Base-by-base conservation (phyloP, 2,797 vertebrate genomes). In the Dipus sagitta region DNA sequence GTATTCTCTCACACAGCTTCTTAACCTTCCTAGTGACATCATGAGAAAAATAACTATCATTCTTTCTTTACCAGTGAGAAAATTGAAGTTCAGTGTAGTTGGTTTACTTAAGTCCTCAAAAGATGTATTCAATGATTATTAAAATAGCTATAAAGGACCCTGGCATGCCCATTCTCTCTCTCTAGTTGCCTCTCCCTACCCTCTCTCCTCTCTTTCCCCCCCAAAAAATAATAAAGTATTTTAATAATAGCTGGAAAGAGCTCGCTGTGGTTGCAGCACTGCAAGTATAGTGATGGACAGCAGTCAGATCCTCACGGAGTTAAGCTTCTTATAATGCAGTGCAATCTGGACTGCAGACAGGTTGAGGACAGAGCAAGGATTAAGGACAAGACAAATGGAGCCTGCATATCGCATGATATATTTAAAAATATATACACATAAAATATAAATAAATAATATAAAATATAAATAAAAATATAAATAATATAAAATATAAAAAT, bases 1-100 rank as follows among this genome's bases (percentile, higher is more conserved):
- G 34, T 38, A 38, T 78, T 94, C 91, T 91, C 34, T 94, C 4
- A 64, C 9, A 71, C 26, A 82, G 13, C 18, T 90, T 93, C n/a
- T 92, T 60, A 89, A n/a, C 3, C 24, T 70, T 81, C 11, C 72
- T 58, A 47, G 68, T 24, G 47, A 86, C 15, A 65, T 17, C 20
- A 0, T 52, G 52, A 81, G 68, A 85, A 94, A 38, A 4, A 24
- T 58, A 8, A 75, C 58, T 7, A 81, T 64, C 26, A 30, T 4
- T 86, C 54, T 86, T 42, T 92, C n/a, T 67, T 76, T 14, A 80
- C 2, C 18, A 60, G 10, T 79, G 3, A 72, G 67, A 84, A 91
- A 94, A 54, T 2, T 26, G 11, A 42, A 84, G 13, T 28, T 88
- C 38, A 81, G 20, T 30, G 13, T 24, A 26, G 42, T 28, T 34